A percentile compares a stretch with the other conserved stretches of the same genome.
Evolutionary conservation across 2,113 vertebrate genomes (phyloP).

Genomic region (Indri indri): DNA sequence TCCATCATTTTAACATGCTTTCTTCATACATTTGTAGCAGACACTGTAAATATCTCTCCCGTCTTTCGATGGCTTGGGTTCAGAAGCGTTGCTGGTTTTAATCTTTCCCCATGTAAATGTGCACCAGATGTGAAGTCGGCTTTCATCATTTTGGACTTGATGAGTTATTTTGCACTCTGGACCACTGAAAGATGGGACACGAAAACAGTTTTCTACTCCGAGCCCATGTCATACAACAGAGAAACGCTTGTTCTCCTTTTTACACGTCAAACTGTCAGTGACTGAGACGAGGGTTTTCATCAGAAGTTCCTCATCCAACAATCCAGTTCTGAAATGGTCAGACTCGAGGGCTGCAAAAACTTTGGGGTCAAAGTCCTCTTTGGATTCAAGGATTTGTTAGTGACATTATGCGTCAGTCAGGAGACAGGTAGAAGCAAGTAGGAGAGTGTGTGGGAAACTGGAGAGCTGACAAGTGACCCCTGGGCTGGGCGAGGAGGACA

Average conservation of each 20-base stretch:
- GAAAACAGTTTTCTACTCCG: not conserved
- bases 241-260: not conserved
- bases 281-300: not conserved
- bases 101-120: not conserved
- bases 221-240: not conserved
- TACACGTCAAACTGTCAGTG: not conserved
- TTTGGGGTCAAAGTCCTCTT: not conserved
- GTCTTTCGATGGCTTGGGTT: not conserved
- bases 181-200: not conserved
- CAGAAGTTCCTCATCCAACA: not conserved
- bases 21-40: not conserved
- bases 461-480: not conserved
- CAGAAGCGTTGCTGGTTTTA: conserved; percentile 10
- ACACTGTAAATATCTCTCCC: not conserved
- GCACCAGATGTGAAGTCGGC: conserved; percentile 1
- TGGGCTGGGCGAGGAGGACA: not conserved
- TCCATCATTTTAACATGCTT: not conserved
- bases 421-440: not conserved
- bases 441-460: not conserved
- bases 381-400: not conserved
- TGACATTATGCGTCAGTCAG: not conserved
- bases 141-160: not conserved
- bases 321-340: not conserved
- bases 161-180: not conserved
- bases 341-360: not conserved